Base-by-base conservation (phyloP, 2,888 invertebrate species). In the Melieria crassipennis region DNA sequence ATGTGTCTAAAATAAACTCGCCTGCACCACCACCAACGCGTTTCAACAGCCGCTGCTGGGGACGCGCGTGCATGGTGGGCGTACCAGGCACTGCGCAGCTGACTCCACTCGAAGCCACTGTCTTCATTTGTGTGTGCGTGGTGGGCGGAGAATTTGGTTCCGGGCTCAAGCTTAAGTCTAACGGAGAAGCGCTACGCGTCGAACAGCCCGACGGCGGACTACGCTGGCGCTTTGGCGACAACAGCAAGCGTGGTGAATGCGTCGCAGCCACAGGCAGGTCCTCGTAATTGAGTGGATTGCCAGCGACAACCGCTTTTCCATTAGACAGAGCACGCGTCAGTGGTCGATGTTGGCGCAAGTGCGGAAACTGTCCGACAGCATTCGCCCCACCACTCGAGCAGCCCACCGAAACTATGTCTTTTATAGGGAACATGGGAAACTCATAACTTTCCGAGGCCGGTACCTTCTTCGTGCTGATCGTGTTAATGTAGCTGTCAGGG, bases 401-500 rank as follows among this genome's bases (percentile, higher is more conserved):
- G 7, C 69, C 10, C 4, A 75, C 72, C 0, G 74, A 73, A 4
- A 71, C 64, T 43, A 70, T 62, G 60, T 81, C 79, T 70, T 80
- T 81, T 42, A 80, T 72, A 5, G 83, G 84, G 56, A 83, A 85
- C 42, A 83, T 80, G 4, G 86, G 86, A 76, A 87, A 86, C 62
- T 86, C 86, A 64, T 87, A 86, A 11, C 77, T 81, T 62, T 85
- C 79, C 4, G 81, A 79, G 5, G 79, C 81, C 82, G 86, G 91
- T 62, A 87, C 85, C 75, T 86, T 83, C 66, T 84, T 84, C 0
- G 86, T 85, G 64, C 83, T 79, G 43, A 87, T 87, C 61, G 92
- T 92, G 74, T 91, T 92, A 66, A 92, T 91, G 82, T 92, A 92
- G 86, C 92, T 92, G 85, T 92, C 92, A 65, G 91, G 90, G 61